Evolutionary conservation across 2,888 invertebrate species (phyloP).

Genomic region (Minunthozetes semirufus): DNA sequence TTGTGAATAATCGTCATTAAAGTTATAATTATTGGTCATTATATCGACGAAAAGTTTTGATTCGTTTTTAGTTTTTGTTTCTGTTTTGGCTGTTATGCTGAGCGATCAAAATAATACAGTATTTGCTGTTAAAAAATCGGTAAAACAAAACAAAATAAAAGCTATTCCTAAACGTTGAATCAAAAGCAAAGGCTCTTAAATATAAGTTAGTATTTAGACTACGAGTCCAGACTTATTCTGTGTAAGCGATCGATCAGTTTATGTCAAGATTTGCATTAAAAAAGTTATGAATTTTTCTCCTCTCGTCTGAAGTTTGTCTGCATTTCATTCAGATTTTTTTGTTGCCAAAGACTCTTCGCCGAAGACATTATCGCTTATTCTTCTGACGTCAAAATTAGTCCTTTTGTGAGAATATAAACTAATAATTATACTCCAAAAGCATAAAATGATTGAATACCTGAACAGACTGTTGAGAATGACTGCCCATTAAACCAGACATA

Average conservation of each 20-base stretch:
- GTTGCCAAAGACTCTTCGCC: neutral
- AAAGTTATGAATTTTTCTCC: neutral
- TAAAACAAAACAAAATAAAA: neutral
- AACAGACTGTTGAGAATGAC: neutral
- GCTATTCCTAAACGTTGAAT: neutral
- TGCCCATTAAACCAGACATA: neutral
- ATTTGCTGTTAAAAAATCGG: neutral
- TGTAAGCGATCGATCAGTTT: slow-evolving; percentile 9
- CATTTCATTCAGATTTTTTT: neutral
- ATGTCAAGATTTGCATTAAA: neutral
- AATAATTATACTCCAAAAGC: neutral
- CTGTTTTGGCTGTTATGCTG: neutral
- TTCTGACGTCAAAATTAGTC: neutral
- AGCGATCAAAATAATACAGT: neutral
- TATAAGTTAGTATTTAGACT: neutral
- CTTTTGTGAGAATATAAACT: neutral
- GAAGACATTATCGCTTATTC: slow-evolving; percentile 2
- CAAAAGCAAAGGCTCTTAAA: neutral
- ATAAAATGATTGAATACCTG: neutral
- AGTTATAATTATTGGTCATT: neutral
- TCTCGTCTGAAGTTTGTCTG: slow-evolving; percentile 9
- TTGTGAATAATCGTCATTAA: neutral
- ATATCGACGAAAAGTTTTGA: neutral
- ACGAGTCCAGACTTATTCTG: neutral
- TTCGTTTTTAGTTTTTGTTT: neutral